Conservation (phyloP, 1,140 invertebrate genomes). For the Latrodectus geometricus region DNA sequence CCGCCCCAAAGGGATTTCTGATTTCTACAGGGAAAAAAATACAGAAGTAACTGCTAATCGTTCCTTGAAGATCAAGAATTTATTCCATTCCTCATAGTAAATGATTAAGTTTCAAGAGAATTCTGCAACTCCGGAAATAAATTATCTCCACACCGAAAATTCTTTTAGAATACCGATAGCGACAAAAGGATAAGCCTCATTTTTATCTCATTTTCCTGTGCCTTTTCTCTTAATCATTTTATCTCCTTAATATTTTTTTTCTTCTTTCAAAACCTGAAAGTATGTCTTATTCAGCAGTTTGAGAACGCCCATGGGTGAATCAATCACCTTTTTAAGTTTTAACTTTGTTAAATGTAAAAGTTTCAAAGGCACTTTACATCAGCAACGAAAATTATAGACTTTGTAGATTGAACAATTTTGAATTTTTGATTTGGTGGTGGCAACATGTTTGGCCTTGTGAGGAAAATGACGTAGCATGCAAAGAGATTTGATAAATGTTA, state of each 20-base stretch:
- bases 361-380: background rate
- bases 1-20: conserved; percentile 20
- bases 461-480: no score
- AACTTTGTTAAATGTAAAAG: conserved; percentile 4
- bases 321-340: background rate
- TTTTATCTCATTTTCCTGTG: background rate
- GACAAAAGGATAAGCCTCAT: background rate
- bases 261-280: background rate
- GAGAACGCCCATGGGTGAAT: conserved; percentile 1
- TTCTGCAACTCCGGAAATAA: conserved; percentile 11
- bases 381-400: no score
- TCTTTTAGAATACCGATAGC: conserved; percentile 1
- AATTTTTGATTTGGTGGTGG: no score
- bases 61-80: background rate
- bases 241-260: background rate
- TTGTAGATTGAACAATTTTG: no score
- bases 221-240: conserved; percentile 4
- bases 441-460: no score
- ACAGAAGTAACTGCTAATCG: conserved; percentile 23
- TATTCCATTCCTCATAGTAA: background rate
- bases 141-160: conserved; percentile 3
- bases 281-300: conserved; percentile 21
- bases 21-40: background rate
- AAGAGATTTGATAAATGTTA: no score
- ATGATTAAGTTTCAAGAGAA: background rate